Conservation (phyloP, 2,888 invertebrate genomes). For the Tetramorium bicarinatum region DNA sequence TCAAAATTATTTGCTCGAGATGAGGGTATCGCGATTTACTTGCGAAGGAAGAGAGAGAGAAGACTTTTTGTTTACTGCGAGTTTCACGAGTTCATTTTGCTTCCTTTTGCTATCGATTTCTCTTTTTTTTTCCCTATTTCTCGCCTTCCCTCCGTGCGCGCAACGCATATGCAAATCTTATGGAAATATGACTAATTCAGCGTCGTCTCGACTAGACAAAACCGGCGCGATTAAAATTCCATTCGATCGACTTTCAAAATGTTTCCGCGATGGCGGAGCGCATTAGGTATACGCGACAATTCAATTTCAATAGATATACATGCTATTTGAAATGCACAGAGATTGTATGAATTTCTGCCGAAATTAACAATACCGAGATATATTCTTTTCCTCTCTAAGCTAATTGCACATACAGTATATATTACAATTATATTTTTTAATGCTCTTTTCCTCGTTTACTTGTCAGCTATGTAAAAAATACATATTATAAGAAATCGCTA, state of each 20-base stretch:
- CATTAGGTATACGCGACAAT: conserved; percentile 37
- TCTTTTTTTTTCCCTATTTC: background rate
- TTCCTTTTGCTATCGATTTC: conserved; percentile 30
- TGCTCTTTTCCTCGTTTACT: background rate
- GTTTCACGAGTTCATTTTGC: conserved; percentile 14
- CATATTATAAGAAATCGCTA: background rate
- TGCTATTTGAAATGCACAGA: background rate
- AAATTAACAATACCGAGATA: background rate
- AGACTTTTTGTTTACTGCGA: conserved; percentile 12
- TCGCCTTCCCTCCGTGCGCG: background rate
- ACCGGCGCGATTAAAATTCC: conserved; percentile 45
- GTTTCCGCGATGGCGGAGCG: conserved; percentile 9
- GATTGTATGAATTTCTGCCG: background rate
- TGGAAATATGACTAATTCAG: conserved; percentile 47
- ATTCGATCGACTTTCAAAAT: conserved; percentile 46
- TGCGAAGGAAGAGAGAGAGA: conserved; percentile 11
- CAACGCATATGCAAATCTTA: conserved; percentile 42
- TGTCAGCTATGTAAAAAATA: background rate
- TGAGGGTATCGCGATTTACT: conserved; percentile 16
- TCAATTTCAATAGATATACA: conserved; percentile 19
- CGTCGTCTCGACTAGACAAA: conserved; percentile 36
- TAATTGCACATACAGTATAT: background rate
- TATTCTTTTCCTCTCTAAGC: background rate
- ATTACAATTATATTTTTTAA: background rate
- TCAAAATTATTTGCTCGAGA: background rate